These are phyloP conservation scores for Clupea harengus DNA, from an alignment of 2,113 vertebrate genomes.

Conservation along the genomic window DNA sequence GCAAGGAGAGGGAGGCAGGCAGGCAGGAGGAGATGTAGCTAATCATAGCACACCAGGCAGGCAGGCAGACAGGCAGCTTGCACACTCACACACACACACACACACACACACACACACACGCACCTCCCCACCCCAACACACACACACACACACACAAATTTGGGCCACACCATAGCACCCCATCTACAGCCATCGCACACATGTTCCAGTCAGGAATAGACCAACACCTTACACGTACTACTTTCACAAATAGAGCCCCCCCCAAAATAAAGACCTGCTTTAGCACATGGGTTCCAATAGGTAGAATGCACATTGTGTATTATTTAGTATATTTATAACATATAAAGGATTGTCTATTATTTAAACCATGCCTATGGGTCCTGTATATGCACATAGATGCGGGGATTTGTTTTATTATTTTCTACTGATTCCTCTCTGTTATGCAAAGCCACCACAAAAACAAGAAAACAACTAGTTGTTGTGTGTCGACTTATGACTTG, in stretches of 20 bases:
- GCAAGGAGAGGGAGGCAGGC: slow-evolving; percentile 44
- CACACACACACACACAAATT: not conserved
- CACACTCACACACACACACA: not conserved
- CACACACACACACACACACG: too few species aligned
- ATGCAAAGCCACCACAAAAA: not conserved
- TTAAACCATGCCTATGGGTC: not conserved
- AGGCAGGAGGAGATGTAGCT: slow-evolving; percentile 49
- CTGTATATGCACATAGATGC: too few species aligned
- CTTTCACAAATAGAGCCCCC: not conserved
- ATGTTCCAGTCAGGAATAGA: not conserved
- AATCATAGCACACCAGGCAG: slow-evolving; percentile 52
- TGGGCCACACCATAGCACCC: not conserved
- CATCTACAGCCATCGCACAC: slow-evolving; percentile 26
- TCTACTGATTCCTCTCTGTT: not conserved
- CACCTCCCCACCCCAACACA: too few species aligned
- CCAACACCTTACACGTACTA: not conserved
- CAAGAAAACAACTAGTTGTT: not conserved
- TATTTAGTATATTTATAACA: not conserved
- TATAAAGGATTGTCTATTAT: not conserved
- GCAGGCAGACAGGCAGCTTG: slow-evolving; percentile 34
- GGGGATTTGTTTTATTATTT: not conserved
- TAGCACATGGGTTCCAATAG: not conserved
- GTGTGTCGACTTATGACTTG: not conserved
- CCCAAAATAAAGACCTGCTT: not conserved
- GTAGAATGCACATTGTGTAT: not conserved